These are phyloP conservation scores for Drosophila kanapiae DNA, from an alignment of 1,140 invertebrate species.

Conservation along the genomic window DNA sequence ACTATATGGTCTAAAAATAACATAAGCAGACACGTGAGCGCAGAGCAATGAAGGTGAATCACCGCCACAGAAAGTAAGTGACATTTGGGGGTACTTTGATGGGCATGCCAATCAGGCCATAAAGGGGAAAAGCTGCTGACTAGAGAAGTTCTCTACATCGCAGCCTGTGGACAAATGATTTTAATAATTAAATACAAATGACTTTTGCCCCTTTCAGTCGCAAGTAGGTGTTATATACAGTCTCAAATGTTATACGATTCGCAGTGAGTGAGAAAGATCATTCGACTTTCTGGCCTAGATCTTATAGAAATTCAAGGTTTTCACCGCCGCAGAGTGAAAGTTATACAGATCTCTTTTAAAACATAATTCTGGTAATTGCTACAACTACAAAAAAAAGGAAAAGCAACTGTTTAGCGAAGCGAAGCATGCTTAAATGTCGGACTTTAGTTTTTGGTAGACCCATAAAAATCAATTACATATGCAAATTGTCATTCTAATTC, in stretches of 20 bases:
- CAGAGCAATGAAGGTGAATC: slow-evolving; percentile 25
- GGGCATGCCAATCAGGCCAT: slow-evolving; percentile 3
- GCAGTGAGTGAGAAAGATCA: slow-evolving; percentile 1
- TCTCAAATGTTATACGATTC: neutral
- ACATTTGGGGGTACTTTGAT: slow-evolving; percentile 28
- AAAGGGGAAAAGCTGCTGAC: neutral
- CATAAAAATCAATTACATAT: slow-evolving; percentile 61
- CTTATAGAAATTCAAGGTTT: slow-evolving; percentile 11
- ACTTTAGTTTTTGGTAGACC: slow-evolving; percentile 16
- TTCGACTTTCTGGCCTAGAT: slow-evolving; percentile 14
- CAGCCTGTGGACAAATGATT: neutral
- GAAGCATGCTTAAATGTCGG: slow-evolving; percentile 5
- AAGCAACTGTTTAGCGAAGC: slow-evolving; percentile 16
- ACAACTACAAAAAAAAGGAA: too few relatives aligned
- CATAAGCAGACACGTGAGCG: slow-evolving; percentile 38
- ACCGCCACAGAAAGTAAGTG: slow-evolving; percentile 24
- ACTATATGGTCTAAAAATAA: slow-evolving; percentile 33
- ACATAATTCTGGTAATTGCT: slow-evolving; percentile 26
- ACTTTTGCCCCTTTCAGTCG: slow-evolving; percentile 18
- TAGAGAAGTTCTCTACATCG: neutral
- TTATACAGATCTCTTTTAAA: slow-evolving; percentile 20
- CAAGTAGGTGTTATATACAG: slow-evolving; percentile 6
- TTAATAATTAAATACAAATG: slow-evolving; percentile 8
- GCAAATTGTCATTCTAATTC: slow-evolving; percentile 72
- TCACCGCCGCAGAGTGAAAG: slow-evolving; percentile 25